Evolutionary conservation across 2,797 vertebrate genomes (phyloP), one percentile per base, ranked within the genome.

Genomic region (Columba guinea): DNA sequence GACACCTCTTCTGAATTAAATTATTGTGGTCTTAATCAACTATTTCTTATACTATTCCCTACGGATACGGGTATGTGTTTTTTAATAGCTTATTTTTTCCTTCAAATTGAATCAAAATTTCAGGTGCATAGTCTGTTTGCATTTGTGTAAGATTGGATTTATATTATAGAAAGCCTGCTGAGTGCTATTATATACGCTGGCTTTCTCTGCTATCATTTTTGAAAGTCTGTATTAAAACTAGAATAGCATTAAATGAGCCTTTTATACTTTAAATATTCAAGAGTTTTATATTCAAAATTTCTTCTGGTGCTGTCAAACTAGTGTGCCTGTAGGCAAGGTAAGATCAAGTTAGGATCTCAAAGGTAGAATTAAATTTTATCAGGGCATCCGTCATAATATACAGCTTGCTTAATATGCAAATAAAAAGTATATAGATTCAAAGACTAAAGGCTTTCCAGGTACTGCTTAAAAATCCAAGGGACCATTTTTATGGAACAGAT

Each of bases 331-430:
- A 97, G 98, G 98, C 97, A 97, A 97, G 94, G 97, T 97, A 97
- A 97, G 98, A 98, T 97, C 97, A 97, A 97, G 97, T 97, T 97
- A 97, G 95, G 93, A 90, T 97, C 98, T 98, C 97, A 96, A 97
- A 98, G 98, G 98, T 96, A 98, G 97, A 97, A 97, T 98, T 98
- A 97, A 97, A 97, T 97, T 97, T 97, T 98, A 98, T 97, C 97
- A 97, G 94, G 97, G 96, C 95, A 98, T 98, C 96, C 74, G 87
- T 98, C 97, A 98, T 96, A 98, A 97, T 97, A 97, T 87, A 95
- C 78, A 95, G 88, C 96, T 98, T 97, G 95, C 97, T 98, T 98
- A 98, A 98, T 97, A 98, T 97, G 98, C 97, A 98, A 97, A 98
- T 97, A 96, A 95, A 97, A 97, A 97, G 95, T 84, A 88, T 96